Evolutionary conservation across 1,140 invertebrate genomes (phyloP).

Genomic region (Calosoma granatense): DNA sequence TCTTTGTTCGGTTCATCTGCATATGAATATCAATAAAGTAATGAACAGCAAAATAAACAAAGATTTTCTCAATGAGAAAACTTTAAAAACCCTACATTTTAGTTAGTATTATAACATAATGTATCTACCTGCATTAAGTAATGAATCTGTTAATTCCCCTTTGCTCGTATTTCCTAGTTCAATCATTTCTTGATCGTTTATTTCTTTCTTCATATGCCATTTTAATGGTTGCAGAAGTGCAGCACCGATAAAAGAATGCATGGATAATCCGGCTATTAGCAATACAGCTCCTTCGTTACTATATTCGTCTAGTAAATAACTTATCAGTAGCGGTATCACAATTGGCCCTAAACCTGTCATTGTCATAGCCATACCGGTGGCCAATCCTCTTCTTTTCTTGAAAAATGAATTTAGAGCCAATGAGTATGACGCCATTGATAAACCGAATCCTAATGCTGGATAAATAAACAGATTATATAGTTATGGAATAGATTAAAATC

Average conservation of each 20-base stretch:
- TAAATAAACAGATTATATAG: conserved; percentile 9
- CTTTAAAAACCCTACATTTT: background rate
- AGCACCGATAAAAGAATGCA: conserved; percentile 34
- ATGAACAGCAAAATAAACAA: background rate
- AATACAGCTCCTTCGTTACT: conserved; percentile 33
- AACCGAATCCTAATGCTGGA: conserved; percentile 47
- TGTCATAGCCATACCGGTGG: conserved; percentile 36
- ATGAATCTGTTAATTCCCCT: background rate
- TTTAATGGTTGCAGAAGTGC: conserved; percentile 38
- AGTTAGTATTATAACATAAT: background rate
- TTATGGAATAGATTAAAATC: conserved; percentile 9
- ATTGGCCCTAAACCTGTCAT: conserved; percentile 38
- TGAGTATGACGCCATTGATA: conserved; percentile 46
- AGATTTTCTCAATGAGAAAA: background rate
- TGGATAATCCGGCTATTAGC: conserved; percentile 33
- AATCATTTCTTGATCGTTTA: conserved; percentile 12
- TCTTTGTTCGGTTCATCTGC: background rate
- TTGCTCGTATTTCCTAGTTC: background rate
- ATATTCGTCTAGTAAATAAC: conserved; percentile 30
- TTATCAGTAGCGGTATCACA: conserved; percentile 38
- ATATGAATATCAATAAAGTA: background rate
- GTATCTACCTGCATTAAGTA: background rate
- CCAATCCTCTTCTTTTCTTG: conserved; percentile 32
- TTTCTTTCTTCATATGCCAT: conserved; percentile 39
- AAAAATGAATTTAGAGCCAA: conserved; percentile 40